A percentile compares a stretch with the other conserved stretches of the same genome.
Conservation (phyloP, 1,140 invertebrate genomes). For the Drosophila tropicalis region DNA sequence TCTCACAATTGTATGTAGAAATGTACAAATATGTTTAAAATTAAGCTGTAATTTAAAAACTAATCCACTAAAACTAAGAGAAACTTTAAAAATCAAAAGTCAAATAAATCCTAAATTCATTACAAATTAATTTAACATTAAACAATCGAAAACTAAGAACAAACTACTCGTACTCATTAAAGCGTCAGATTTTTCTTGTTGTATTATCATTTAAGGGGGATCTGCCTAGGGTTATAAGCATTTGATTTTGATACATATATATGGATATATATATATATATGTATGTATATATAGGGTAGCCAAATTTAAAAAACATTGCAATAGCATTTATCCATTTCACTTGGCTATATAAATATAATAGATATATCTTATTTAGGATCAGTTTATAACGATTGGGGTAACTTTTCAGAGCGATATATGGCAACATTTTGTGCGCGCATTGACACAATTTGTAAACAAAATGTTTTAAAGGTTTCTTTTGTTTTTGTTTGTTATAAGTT, state of each 20-base stretch:
- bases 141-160: conserved; percentile 34
- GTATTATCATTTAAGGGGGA: not conserved
- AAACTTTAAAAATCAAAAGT: conserved; percentile 67
- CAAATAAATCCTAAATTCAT: conserved; percentile 63
- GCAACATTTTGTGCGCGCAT: conserved; percentile 73
- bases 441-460: conserved; percentile 57
- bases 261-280: conserved; percentile 1
- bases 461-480: conserved; percentile 34
- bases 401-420: conserved; percentile 57
- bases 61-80: conserved; percentile 67
- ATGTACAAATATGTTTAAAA: conserved; percentile 63
- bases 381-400: conserved; percentile 58
- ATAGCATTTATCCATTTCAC: conserved; percentile 69
- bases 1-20: conserved; percentile 28
- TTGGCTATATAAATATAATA: conserved; percentile 44
- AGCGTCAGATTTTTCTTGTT: conserved; percentile 25
- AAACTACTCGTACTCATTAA: conserved; percentile 33
- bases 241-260: conserved; percentile 38
- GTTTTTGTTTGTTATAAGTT: conserved; percentile 42
- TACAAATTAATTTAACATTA: conserved; percentile 55
- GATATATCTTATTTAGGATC: conserved; percentile 30
- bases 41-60: conserved; percentile 52
- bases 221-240: conserved; percentile 42
- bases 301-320: conserved; percentile 69
- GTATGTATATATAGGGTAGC: conserved; percentile 32